Evolutionary conservation across 1,140 invertebrate species (phyloP), one percentile per base, ranked within the genome.

Genomic region (Halyomorpha halys): DNA sequence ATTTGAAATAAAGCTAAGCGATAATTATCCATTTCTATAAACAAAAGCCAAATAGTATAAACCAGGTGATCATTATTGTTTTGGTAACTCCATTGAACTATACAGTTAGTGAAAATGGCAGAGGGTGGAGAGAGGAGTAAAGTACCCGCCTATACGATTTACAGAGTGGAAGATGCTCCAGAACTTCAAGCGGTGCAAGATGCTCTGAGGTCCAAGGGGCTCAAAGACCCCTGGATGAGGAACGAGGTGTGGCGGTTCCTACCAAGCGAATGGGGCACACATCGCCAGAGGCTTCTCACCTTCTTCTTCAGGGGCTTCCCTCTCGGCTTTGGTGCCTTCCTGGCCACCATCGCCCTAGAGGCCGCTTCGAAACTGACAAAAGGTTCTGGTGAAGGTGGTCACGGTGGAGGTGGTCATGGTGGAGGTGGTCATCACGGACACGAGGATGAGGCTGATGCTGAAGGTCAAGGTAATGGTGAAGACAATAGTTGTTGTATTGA

Each of bases 201-300:
- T 64, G 76, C 77, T 5, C 76, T 93, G 27, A 85, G 82, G 1
- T 72, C 78, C 34, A 79, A 82, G 71, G 89, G 89, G 19, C 73
- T 92, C 0, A 85, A 83, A 68, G 88, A 92, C 76, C 90, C 90
- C 2, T 93, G 90, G 90, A 75, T 90, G 16, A 83, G 86, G 70
- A 92, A 92, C 77, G 82, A 91, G 76, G 87, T 86, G 0, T 92
- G 89, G 89, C 76, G 86, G 19, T 90, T 79, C 68, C 68, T 83
- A 70, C 73, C 73, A 49, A 76, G 79, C 44, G 70, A 78, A 59
- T 82, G 76, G 54, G 79, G 78, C 1, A 79, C 76, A 0, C 68
- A 70, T 44, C 61, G 47, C 0, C 25, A 70, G 2, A 73, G 78
- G 34, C 67, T 73, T 0, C 68, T 71, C 6, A 69, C 64, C 5